These are phyloP conservation scores for Formicarius rufipectus DNA, from an alignment of 2,113 vertebrate genomes.

Conservation along the genomic window DNA sequence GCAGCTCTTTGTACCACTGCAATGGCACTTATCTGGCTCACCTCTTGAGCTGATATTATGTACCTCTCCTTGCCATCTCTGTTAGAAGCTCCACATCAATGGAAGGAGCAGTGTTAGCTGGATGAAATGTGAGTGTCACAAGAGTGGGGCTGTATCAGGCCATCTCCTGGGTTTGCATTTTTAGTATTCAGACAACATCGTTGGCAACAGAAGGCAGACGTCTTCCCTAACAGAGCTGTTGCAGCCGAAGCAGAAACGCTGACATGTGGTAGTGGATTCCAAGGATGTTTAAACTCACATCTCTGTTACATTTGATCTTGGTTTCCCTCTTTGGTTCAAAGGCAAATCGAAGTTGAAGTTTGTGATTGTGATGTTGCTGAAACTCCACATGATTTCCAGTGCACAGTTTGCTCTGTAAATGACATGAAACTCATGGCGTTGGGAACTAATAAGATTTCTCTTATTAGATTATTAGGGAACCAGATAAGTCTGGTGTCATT, in stretches of 20 bases:
- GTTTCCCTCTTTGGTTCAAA: conserved; percentile 21
- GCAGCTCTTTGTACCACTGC: not conserved
- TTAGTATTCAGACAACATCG: conserved; percentile 5
- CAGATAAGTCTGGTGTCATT: not conserved
- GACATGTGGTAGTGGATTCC: conserved; percentile 2
- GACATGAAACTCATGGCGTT: not conserved
- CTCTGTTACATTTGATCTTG: conserved; percentile 15
- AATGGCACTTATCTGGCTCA: not conserved
- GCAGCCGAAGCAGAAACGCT: not conserved
- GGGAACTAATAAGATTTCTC: not conserved
- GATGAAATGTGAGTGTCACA: conserved; percentile 2
- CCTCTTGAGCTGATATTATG: not conserved
- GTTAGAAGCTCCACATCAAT: conserved; percentile 15
- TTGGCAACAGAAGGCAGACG: not conserved
- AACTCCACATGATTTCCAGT: not conserved
- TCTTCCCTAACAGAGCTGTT: not conserved
- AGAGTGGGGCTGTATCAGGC: not conserved
- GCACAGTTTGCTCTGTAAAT: not conserved
- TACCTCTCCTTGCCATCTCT: not conserved
- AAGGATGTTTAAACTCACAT: conserved; percentile 14
- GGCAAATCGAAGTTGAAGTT: not conserved
- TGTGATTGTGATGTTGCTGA: not conserved
- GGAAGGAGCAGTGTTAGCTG: not conserved
- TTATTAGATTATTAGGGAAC: not conserved
- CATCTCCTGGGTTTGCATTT: conserved; percentile 5